A percentile compares a stretch with the other conserved stretches of the same genome.
Evolutionary conservation across 2,888 invertebrate genomes (phyloP).

Genomic region (Drosophila phalerata): DNA sequence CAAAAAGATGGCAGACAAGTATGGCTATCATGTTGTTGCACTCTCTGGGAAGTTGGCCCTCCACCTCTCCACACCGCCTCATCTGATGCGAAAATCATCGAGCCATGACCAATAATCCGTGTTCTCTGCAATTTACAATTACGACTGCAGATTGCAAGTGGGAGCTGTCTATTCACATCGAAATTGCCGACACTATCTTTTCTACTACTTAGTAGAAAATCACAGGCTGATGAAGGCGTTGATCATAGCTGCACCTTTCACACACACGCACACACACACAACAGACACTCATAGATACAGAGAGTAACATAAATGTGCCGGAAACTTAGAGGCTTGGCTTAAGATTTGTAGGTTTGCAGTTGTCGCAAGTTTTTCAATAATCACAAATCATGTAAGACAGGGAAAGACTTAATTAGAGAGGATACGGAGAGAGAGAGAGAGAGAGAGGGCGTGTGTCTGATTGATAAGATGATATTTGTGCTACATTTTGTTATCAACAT

Average conservation of each 20-base stretch:
- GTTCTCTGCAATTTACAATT: slow-evolving; percentile 60
- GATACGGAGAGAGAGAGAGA: neutral
- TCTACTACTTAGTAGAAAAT: slow-evolving; percentile 17
- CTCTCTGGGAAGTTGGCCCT: slow-evolving; percentile 25
- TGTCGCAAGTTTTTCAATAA: slow-evolving; percentile 31
- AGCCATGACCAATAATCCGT: slow-evolving; percentile 43
- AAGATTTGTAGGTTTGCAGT: slow-evolving; percentile 40
- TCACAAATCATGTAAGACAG: slow-evolving; percentile 22
- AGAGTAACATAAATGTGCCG: slow-evolving; percentile 30
- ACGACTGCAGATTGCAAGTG: slow-evolving; percentile 37
- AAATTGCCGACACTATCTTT: slow-evolving; percentile 35
- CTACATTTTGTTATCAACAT: neutral
- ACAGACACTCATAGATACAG: neutral
- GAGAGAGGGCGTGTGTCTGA: slow-evolving; percentile 4
- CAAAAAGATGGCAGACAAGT: slow-evolving; percentile 20
- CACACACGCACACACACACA: slow-evolving; percentile 29
- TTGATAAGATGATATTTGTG: slow-evolving; percentile 8
- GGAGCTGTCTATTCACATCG: slow-evolving; percentile 40
- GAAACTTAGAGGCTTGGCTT: slow-evolving; percentile 50
- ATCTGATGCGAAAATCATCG: slow-evolving; percentile 7
- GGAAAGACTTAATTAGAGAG: no score
- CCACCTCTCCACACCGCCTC: neutral
- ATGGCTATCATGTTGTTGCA: slow-evolving; percentile 27
- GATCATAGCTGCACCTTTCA: slow-evolving; percentile 43
- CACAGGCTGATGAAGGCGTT: slow-evolving; percentile 36